A percentile compares a stretch with the other conserved stretches of the same genome.
Conservation (phyloP, 2,113 vertebrate species). For the Hemiprocne comata region DNA sequence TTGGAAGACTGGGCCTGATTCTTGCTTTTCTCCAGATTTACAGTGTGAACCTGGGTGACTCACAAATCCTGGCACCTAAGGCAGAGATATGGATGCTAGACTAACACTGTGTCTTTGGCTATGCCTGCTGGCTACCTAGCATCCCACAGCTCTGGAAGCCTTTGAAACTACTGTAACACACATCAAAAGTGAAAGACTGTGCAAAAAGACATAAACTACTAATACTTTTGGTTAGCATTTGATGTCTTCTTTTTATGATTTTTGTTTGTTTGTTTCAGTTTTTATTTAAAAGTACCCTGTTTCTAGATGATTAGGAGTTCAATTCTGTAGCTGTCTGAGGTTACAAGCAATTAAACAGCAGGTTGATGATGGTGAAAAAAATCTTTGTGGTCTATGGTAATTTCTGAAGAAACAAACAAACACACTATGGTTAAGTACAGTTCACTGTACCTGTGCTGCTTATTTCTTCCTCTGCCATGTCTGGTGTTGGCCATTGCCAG, state of each 20-base stretch:
- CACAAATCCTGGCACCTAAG: background rate
- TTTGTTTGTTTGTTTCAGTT: background rate
- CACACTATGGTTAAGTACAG: background rate
- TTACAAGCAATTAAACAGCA: background rate
- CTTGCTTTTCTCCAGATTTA: background rate
- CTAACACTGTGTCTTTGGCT: background rate
- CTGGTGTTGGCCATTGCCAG: background rate
- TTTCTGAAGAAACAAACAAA: background rate
- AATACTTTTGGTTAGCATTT: background rate
- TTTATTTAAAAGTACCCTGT: background rate
- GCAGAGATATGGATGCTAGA: background rate
- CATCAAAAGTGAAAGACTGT: background rate
- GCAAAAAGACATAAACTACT: background rate
- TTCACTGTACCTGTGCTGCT: background rate
- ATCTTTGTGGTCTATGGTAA: background rate
- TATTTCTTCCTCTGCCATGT: background rate
- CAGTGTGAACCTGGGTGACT: background rate
- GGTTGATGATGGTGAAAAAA: background rate
- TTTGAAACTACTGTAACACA: background rate
- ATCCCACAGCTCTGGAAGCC: background rate
- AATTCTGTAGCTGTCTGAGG: background rate
- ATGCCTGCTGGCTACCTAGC: background rate
- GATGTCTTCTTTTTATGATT: background rate
- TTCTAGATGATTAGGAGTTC: background rate
- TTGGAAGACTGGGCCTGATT: background rate